Conservation (phyloP, 2,113 vertebrate species). For the Vulpes ferrilata region DNA sequence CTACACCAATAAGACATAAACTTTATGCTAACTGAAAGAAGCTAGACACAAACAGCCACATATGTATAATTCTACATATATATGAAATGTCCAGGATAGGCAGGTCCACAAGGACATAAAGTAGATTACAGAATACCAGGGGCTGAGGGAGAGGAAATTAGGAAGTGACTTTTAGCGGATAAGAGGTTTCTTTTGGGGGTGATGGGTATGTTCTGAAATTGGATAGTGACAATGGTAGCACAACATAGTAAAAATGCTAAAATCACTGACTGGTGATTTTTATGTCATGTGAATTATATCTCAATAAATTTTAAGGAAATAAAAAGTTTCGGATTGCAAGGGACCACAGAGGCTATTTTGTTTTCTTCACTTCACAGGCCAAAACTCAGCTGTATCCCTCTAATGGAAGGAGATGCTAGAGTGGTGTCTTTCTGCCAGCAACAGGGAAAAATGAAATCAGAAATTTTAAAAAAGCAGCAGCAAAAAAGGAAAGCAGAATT, state of each 20-base stretch:
- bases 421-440: neutral
- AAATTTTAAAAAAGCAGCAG: neutral
- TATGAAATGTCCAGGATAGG: neutral
- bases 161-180: neutral
- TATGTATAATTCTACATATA: neutral
- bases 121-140: neutral
- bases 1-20: neutral
- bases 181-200: neutral
- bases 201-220: neutral
- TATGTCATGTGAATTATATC: neutral
- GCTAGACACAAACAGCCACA: neutral
- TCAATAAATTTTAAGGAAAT: neutral
- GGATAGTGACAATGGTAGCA: neutral
- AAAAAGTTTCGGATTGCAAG: neutral
- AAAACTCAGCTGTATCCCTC: neutral
- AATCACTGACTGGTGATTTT: neutral
- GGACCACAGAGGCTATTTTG: neutral
- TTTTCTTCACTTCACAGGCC: neutral
- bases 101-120: neutral
- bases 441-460: neutral
- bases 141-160: neutral
- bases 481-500: neutral
- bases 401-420: neutral
- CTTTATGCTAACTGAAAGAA: neutral
- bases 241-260: neutral